Base-by-base conservation (phyloP, 1,140 invertebrate genomes). In the Penaeus chinensis region DNA sequence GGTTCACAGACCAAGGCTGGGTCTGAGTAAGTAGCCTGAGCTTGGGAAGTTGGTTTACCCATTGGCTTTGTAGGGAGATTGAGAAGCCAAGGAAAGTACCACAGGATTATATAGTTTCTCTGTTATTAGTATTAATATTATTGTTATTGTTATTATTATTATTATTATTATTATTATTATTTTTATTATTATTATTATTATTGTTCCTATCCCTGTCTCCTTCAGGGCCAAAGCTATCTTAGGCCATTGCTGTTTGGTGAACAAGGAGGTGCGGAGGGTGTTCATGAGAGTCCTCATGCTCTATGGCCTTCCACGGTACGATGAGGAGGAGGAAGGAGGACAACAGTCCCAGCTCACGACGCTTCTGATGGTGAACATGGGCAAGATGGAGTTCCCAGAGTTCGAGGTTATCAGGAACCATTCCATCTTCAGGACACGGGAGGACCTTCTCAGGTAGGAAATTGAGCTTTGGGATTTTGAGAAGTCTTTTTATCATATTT, bases 281-380 rank as follows among this genome's bases (percentile, higher is more conserved):
- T 93, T 94, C 91, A 89, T 93, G 7, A 78, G 93, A 69, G 90
- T 92, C 11, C 89, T 93, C 76, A 92, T 93, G 90, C 90, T 94
- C 22, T 93, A 92, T 89, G 92, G 92, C 13, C 90, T 93, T 19
- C 92, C 92, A 27, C 91, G 92, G 71, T 92, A 92, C 11, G 91
- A 92, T 74, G 91, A 92, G 22, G 93, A 93, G 82, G 92, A 92
- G 62, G 92, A 93, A 24, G 91, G 88, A 85, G 91, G 89, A 20
- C 91, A 91, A 74, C 85, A 84, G 42, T 32, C 77, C 16, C 92
- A 93, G 85, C 85, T 93, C n/a, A 92, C 93, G 61, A 92, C 92
- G 63, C 91, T 94, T 88, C 90, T 94, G n/a, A 91, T 93, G 91
- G 92, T 93, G 8, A 93, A 94, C 86, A 92, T 93, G 62, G 94